A percentile compares a stretch with the other conserved stretches of the same genome.
These are phyloP conservation scores for Oryzias celebensis DNA, from an alignment of 2,113 vertebrate genomes.

Conservation along the genomic window DNA sequence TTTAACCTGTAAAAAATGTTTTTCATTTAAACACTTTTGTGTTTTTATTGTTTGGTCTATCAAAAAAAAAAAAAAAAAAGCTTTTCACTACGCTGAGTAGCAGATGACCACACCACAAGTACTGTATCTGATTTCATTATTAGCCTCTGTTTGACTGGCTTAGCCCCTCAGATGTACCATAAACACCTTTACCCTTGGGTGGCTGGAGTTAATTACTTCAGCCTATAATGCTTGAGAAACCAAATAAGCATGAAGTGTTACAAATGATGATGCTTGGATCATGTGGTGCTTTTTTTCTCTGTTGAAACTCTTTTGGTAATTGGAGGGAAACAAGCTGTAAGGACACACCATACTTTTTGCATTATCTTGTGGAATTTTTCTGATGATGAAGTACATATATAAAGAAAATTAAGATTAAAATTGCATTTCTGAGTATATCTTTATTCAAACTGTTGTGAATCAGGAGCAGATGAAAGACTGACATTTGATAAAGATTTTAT, in stretches of 20 bases:
- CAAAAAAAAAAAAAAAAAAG: conserved; percentile 10
- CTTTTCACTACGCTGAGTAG: conserved; percentile 40
- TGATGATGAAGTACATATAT: background rate
- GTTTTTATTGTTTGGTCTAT: conserved; percentile 32
- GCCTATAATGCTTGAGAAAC: conserved; percentile 63
- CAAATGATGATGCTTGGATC: conserved; percentile 59
- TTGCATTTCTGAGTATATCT: too few relatives aligned
- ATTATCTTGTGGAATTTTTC: background rate
- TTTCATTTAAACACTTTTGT: background rate
- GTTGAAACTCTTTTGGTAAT: conserved; percentile 13
- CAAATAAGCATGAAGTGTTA: conserved; percentile 61
- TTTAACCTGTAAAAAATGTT: too few relatives aligned
- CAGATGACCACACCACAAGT: conserved; percentile 51
- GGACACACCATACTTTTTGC: conserved; percentile 2
- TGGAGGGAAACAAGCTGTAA: conserved; percentile 7
- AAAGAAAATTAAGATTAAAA: too few relatives aligned
- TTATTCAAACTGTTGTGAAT: too few relatives aligned
- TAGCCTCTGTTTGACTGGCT: conserved; percentile 64
- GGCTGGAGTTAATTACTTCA: conserved; percentile 67
- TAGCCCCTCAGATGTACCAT: conserved; percentile 63
- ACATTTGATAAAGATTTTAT: too few relatives aligned
- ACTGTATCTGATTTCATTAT: conserved; percentile 71
- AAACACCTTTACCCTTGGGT: conserved; percentile 72
- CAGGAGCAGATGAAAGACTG: too few relatives aligned
- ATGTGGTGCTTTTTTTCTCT: conserved; percentile 24